phyloP scores from a whole-genome alignment of 2,888 invertebrate species.

The Acrocyrtus sp. region DNA sequence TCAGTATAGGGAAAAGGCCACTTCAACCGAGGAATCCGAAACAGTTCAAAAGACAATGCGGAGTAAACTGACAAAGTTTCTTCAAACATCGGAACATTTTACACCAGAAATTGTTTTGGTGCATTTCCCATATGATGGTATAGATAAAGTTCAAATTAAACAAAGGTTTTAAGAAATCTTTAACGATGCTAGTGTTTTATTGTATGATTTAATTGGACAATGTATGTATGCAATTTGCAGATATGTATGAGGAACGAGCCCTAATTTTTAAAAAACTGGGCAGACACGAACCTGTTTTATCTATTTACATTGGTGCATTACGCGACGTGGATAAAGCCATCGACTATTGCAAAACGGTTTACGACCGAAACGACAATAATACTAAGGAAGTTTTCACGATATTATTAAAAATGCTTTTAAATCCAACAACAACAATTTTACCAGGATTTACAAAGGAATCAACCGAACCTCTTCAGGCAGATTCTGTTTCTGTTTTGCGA shows the following conservation, averaged over 20 bases:
- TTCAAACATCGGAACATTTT: constrained; percentile 83
- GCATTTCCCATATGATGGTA: constrained; percentile 83
- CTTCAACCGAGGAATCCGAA: constrained; percentile 65
- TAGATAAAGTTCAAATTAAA: constrained; percentile 28
- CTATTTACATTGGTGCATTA: constrained; percentile 90
- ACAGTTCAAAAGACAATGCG: constrained; percentile 71
- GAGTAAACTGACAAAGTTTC: constrained; percentile 78
- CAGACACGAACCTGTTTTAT: constrained; percentile 90
- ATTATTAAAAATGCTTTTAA: constrained; percentile 72
- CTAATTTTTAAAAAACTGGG: constrained; percentile 92
- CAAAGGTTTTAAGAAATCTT: background rate
- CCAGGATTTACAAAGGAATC: constrained; percentile 66
- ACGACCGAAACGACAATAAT: constrained; percentile 64
- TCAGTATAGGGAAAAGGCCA: constrained; percentile 81
- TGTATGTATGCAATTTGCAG: constrained; percentile 65
- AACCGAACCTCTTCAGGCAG: constrained; percentile 70
- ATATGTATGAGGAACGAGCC: constrained; percentile 90
- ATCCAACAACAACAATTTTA: constrained; percentile 68
- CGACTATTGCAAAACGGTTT: constrained; percentile 83
- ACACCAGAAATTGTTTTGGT: constrained; percentile 86
- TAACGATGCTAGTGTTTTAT: background rate
- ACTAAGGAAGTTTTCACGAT: constrained; percentile 70
- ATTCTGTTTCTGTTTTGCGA: constrained; percentile 81
- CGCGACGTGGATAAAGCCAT: constrained; percentile 85
- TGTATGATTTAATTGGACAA: constrained; percentile 61